A percentile compares a stretch with the other conserved stretches of the same genome.
Evolutionary conservation across 2,888 invertebrate genomes (phyloP).

Genomic region (Tachina lurida): DNA sequence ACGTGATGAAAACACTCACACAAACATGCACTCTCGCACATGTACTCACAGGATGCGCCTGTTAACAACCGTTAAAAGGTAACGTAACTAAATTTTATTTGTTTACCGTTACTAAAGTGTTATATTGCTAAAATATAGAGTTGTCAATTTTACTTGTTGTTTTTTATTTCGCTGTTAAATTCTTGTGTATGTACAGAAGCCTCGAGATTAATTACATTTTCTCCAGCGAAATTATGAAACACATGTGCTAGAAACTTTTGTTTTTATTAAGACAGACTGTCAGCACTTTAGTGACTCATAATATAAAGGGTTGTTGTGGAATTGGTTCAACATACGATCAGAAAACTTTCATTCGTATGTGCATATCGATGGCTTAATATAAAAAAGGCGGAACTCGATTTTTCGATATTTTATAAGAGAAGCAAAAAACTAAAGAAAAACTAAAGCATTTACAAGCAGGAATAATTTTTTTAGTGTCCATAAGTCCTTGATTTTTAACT

Average conservation of each 20-base stretch:
- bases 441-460: too few relatives aligned
- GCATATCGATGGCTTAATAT: too few relatives aligned
- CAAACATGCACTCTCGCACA: background rate
- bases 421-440: too few relatives aligned
- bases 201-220: conserved; percentile 62
- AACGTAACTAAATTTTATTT: conserved; percentile 58
- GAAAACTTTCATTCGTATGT: too few relatives aligned
- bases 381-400: too few relatives aligned
- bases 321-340: background rate
- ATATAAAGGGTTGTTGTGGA: conserved; percentile 52
- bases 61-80: conserved; percentile 46
- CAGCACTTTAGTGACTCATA: conserved; percentile 3
- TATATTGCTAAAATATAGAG: conserved; percentile 38
- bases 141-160: conserved; percentile 52
- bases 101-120: conserved; percentile 60
- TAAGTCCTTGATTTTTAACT: too few relatives aligned
- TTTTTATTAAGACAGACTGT: conserved; percentile 53
- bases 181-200: background rate
- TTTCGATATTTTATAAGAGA: too few relatives aligned
- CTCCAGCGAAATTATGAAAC: conserved; percentile 43
- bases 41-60: background rate
- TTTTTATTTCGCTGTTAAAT: conserved; percentile 21
- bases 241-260: conserved; percentile 59
- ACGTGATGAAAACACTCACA: background rate
- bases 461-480: too few relatives aligned